Conservation (phyloP, 2,888 invertebrate genomes). For the Xylota sylvarum region DNA sequence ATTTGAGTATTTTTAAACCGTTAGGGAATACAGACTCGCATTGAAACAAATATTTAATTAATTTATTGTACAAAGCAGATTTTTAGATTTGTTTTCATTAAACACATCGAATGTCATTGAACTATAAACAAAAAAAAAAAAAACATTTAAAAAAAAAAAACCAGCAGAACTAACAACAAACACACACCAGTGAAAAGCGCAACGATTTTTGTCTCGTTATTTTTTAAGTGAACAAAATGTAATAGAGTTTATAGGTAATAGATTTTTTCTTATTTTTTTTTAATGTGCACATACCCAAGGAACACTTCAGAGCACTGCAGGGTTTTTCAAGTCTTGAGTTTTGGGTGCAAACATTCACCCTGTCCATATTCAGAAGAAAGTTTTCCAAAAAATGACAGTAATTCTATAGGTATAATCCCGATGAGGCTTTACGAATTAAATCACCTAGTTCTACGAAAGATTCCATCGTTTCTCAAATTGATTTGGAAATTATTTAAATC, state of each 20-base stretch:
- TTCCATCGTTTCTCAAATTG: too few relatives aligned
- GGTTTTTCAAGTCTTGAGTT: not conserved
- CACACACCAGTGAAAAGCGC: slow-evolving; percentile 53
- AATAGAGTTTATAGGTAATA: slow-evolving; percentile 17
- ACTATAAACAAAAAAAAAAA: slow-evolving; percentile 5
- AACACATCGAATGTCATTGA: slow-evolving; percentile 67
- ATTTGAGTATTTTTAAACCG: slow-evolving; percentile 36
- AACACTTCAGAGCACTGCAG: not conserved
- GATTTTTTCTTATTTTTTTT: not conserved
- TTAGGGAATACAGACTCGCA: slow-evolving; percentile 73
- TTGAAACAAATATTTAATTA: slow-evolving; percentile 30
- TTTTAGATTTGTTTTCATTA: slow-evolving; percentile 22
- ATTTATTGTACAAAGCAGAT: slow-evolving; percentile 58
- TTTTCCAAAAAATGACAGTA: too few relatives aligned
- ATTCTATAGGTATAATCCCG: too few relatives aligned
- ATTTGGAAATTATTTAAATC: too few relatives aligned
- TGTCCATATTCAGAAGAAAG: too few relatives aligned
- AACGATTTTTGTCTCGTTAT: slow-evolving; percentile 63
- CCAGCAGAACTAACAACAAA: slow-evolving; percentile 25
- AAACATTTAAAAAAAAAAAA: slow-evolving; percentile 33
- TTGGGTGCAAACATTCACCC: too few relatives aligned
- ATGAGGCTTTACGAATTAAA: too few relatives aligned
- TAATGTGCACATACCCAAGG: not conserved
- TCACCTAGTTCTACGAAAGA: too few relatives aligned
- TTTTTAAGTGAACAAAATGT: slow-evolving; percentile 17